Percentiles rank a stretch among this genome's conserved stretches.
phyloP scores from a whole-genome alignment of 2,113 vertebrate genomes.

The Ginglymostoma cirratum region DNA sequence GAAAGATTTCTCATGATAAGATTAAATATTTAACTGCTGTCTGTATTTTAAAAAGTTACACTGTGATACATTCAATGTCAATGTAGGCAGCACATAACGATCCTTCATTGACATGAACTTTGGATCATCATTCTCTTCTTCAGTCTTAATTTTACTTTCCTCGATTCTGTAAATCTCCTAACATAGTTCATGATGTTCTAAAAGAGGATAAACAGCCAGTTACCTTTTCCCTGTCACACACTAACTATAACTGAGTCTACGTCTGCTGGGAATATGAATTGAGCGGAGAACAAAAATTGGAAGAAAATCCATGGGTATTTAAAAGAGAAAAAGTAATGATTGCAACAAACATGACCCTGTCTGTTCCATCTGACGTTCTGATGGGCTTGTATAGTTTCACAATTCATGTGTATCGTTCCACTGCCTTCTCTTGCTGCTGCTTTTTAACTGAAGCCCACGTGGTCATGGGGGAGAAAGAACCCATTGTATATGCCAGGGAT shows the following conservation, averaged over 20 bases:
- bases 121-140: neutral
- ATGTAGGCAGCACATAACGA: neutral
- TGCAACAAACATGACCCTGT: neutral
- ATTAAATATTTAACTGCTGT: neutral
- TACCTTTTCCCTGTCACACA: neutral
- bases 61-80: neutral
- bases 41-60: neutral
- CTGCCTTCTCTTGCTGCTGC: neutral
- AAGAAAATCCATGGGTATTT: neutral
- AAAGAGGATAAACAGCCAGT: neutral
- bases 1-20: neutral
- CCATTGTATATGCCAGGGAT: neutral
- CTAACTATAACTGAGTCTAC: neutral
- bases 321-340: neutral
- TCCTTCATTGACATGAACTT: neutral
- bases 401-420: neutral
- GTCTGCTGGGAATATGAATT: neutral
- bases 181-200: neutral
- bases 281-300: neutral
- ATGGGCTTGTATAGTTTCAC: neutral
- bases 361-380: neutral
- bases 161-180: neutral
- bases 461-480: neutral
- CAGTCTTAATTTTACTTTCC: neutral
- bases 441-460: neutral